phyloP scores from a whole-genome alignment of 2,888 invertebrate species.

The Pseudococcus jackbeardsleyi region DNA sequence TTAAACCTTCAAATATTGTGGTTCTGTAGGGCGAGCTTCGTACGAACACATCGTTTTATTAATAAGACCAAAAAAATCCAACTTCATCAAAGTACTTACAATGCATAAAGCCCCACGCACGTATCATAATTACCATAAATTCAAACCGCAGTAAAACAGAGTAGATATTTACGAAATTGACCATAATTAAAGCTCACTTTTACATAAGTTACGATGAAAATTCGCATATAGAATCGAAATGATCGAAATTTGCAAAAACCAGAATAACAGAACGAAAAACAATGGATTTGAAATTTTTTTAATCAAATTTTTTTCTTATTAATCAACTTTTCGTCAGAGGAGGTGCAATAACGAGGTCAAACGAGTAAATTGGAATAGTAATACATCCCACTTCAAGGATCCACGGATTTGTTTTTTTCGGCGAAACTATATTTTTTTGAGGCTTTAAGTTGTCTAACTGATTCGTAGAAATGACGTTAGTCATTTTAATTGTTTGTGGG shows the following conservation, averaged over 20 bases:
- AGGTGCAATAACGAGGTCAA: conserved; percentile 10
- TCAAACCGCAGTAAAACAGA: background rate
- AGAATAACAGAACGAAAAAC: background rate
- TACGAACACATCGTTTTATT: background rate
- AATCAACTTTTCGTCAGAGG: background rate
- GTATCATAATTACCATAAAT: background rate
- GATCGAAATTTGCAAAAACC: background rate
- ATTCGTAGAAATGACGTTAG: background rate
- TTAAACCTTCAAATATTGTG: background rate
- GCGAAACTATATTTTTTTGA: background rate
- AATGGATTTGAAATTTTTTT: background rate
- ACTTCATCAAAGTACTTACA: background rate
- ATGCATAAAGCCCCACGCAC: background rate
- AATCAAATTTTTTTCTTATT: background rate
- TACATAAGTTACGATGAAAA: background rate
- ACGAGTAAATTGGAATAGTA: background rate
- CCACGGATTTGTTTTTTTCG: conserved; percentile 6
- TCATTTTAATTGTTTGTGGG: background rate
- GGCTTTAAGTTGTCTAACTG: background rate
- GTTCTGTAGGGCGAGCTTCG: background rate
- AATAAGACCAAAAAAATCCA: background rate
- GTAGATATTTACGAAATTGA: background rate
- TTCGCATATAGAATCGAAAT: background rate
- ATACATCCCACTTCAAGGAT: background rate
- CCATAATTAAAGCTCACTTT: background rate